phyloP scores from a whole-genome alignment of 2,888 invertebrate genomes.

The Stegana nigrithorax region DNA sequence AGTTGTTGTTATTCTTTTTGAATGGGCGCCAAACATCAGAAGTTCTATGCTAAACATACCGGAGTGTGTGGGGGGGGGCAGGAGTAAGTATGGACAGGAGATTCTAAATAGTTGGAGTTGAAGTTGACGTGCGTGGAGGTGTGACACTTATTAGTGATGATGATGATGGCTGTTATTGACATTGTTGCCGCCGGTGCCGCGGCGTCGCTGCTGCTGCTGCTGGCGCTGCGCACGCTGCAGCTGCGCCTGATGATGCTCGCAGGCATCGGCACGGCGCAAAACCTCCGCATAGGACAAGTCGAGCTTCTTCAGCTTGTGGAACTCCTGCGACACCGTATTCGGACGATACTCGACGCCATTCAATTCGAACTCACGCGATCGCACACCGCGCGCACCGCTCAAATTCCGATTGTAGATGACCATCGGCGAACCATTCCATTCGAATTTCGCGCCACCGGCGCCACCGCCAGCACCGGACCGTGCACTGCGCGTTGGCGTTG shows the following conservation, averaged over 20 bases:
- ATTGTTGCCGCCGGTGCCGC: slow-evolving; percentile 23
- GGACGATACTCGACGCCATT: slow-evolving; percentile 71
- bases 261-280: slow-evolving; percentile 73
- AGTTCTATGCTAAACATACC: too few relatives aligned
- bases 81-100: too few relatives aligned
- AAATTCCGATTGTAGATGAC: slow-evolving; percentile 75
- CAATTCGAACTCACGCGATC: slow-evolving; percentile 63
- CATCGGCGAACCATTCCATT: slow-evolving; percentile 80
- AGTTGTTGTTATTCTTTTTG: too few relatives aligned
- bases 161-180: slow-evolving; percentile 22
- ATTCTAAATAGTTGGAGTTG: too few relatives aligned
- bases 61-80: too few relatives aligned
- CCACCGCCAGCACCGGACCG: slow-evolving; percentile 24
- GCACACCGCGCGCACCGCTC: slow-evolving; percentile 50
- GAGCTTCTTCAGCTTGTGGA: slow-evolving; percentile 82
- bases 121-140: too few relatives aligned
- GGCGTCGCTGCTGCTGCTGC: slow-evolving; percentile 38
- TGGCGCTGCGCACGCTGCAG: slow-evolving; percentile 43
- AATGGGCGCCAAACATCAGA: too few relatives aligned
- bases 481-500: too few relatives aligned
- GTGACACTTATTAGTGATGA: slow-evolving; percentile 15
- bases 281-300: slow-evolving; percentile 90
- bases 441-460: slow-evolving; percentile 52
- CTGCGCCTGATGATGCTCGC: slow-evolving; percentile 54
- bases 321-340: slow-evolving; percentile 84